A percentile compares a stretch with the other conserved stretches of the same genome.
Evolutionary conservation across 2,888 invertebrate genomes (phyloP).

Genomic region (Automeris io): DNA sequence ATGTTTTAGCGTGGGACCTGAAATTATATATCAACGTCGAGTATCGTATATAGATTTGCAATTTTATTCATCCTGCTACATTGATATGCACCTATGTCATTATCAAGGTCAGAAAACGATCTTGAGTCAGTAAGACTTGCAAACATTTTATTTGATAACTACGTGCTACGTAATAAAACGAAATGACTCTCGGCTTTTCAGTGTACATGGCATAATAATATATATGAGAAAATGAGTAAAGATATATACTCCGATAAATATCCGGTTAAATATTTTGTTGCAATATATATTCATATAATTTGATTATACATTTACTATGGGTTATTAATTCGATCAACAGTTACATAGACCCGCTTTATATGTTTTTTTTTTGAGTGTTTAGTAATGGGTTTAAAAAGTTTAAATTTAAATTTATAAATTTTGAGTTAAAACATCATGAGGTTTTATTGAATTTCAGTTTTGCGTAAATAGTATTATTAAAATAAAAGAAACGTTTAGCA

Average conservation of each 20-base stretch:
- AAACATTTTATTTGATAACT: background rate
- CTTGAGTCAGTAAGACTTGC: slow-evolving; percentile 38
- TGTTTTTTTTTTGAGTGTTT: no score
- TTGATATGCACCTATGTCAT: slow-evolving; percentile 41
- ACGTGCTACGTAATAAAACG: no score
- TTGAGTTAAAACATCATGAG: no score
- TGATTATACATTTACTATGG: no score
- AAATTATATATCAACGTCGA: slow-evolving; percentile 15
- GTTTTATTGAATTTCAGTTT: background rate
- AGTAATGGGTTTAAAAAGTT: background rate
- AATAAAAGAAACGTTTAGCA: slow-evolving; percentile 16
- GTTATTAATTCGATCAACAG: no score
- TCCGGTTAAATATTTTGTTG: no score
- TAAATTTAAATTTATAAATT: background rate
- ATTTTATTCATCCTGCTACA: slow-evolving; percentile 22
- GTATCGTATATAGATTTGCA: slow-evolving; percentile 14
- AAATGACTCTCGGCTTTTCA: no score
- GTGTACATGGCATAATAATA: no score
- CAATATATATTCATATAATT: no score
- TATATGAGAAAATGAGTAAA: no score
- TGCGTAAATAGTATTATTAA: slow-evolving; percentile 6
- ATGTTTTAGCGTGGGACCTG: slow-evolving; percentile 34
- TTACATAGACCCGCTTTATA: no score
- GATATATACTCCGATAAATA: no score
- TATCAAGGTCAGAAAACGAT: slow-evolving; percentile 53